phyloP scores from a whole-genome alignment of 1,140 invertebrate genomes.

The Teleogryllus occipitalis region DNA sequence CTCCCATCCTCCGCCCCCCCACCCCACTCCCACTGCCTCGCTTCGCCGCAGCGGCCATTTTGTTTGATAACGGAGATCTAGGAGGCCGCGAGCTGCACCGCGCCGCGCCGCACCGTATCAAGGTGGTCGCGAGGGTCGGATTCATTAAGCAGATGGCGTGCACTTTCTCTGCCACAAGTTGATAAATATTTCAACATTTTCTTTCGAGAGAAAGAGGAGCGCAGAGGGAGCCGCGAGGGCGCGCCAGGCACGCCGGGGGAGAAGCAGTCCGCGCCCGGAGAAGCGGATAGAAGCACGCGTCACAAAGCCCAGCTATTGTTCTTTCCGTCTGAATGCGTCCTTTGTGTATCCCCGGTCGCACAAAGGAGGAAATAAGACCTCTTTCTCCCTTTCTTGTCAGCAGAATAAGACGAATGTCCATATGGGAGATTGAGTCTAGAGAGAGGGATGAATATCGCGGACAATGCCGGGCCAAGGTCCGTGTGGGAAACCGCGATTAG shows the following conservation, averaged over 20 bases:
- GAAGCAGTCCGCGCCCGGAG: not conserved
- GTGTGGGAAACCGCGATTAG: not conserved
- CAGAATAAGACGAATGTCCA: constrained; percentile 4
- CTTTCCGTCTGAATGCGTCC: not conserved
- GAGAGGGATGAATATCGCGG: not conserved
- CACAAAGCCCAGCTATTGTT: constrained; percentile 3
- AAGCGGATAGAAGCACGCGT: not conserved
- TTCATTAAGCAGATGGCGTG: constrained; percentile 1
- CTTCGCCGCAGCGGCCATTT: not conserved
- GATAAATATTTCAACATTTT: constrained; percentile 1
- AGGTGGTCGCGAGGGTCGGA: constrained; percentile 2
- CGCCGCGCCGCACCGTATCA: not conserved
- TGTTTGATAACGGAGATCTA: not conserved
- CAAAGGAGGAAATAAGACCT: constrained; percentile 4
- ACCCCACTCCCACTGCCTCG: not conserved
- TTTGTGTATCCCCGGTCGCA: not conserved
- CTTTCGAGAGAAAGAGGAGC: not conserved
- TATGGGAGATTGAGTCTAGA: not conserved
- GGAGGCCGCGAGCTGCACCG: not conserved
- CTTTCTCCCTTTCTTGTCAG: constrained; percentile 3
- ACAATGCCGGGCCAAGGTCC: not conserved
- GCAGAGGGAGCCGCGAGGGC: not conserved
- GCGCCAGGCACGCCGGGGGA: not conserved
- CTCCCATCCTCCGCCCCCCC: not conserved
- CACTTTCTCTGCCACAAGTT: not conserved